Evolutionary conservation across 2,113 vertebrate genomes (phyloP).

Genomic region (Columba janthina): DNA sequence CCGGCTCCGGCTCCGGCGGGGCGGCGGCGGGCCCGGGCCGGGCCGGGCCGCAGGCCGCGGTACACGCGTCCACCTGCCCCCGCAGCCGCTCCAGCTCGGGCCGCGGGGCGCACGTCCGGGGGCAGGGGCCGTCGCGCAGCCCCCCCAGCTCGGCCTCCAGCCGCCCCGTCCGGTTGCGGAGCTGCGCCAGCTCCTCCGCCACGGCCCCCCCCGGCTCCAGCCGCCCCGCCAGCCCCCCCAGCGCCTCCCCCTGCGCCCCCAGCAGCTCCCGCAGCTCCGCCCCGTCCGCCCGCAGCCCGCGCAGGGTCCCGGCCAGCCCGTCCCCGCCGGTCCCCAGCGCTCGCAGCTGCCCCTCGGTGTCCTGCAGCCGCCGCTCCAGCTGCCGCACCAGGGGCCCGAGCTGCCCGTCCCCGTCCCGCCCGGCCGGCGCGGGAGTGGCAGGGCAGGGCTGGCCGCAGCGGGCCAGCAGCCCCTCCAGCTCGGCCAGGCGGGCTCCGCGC

Average conservation of each 20-base stretch:
- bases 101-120: slow-evolving; percentile 80
- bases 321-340: neutral
- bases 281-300: slow-evolving; percentile 16
- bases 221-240: slow-evolving; percentile 3
- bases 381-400: neutral
- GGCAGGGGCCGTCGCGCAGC: slow-evolving; percentile 68
- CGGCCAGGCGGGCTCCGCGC: neutral
- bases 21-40: slow-evolving; percentile 14
- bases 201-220: slow-evolving; percentile 64
- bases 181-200: slow-evolving; percentile 68
- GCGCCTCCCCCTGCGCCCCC: slow-evolving; percentile 61
- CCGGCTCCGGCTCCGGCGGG: slow-evolving; percentile 4
- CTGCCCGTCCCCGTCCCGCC: neutral
- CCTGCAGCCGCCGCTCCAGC: neutral
- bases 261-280: slow-evolving; percentile 67
- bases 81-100: slow-evolving; percentile 81
- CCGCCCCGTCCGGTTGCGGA: slow-evolving; percentile 77
- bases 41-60: neutral
- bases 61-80: slow-evolving; percentile 81
- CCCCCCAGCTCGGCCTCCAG: slow-evolving; percentile 71
- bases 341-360: neutral
- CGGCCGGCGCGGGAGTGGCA: neutral
- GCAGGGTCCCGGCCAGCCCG: neutral
- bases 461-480: slow-evolving; percentile 51
- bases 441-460: slow-evolving; percentile 51